These are phyloP conservation scores for Hippocampus comes DNA, from an alignment of 2,113 vertebrate species.

Conservation along the genomic window DNA sequence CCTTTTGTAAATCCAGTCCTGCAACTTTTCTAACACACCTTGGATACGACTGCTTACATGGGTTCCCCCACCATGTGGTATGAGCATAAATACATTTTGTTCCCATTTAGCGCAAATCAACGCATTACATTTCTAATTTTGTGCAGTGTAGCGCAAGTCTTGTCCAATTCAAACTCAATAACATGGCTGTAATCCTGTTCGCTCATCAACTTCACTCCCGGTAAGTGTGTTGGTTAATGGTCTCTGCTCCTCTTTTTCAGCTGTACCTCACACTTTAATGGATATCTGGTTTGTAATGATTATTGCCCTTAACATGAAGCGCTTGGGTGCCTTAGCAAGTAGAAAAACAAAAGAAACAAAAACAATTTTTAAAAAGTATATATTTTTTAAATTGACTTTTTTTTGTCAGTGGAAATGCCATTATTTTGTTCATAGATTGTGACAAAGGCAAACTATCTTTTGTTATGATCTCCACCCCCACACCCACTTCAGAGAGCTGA, in stretches of 20 bases:
- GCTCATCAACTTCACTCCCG: slow-evolving; percentile 74
- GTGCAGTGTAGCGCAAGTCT: slow-evolving; percentile 66
- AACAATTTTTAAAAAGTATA: neutral
- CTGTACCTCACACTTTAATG: slow-evolving; percentile 90
- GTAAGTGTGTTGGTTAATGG: slow-evolving; percentile 81
- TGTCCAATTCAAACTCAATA: slow-evolving; percentile 78
- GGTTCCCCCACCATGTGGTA: slow-evolving; percentile 51
- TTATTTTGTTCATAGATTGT: slow-evolving; percentile 47
- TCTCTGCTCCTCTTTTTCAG: slow-evolving; percentile 89
- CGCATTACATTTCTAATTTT: slow-evolving; percentile 64
- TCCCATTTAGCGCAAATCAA: slow-evolving; percentile 60
- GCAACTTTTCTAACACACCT: neutral
- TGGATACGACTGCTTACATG: slow-evolving; percentile 57
- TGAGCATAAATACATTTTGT: slow-evolving; percentile 59
- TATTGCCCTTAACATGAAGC: slow-evolving; percentile 79
- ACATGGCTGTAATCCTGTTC: slow-evolving; percentile 68
- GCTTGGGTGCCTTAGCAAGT: slow-evolving; percentile 74
- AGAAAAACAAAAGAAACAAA: slow-evolving; percentile 57
- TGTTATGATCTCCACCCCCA: slow-evolving; percentile 53
- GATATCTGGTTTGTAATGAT: slow-evolving; percentile 98
- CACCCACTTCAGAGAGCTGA: slow-evolving; percentile 59
- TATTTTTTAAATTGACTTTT: no score
- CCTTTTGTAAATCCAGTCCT: neutral
- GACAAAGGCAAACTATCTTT: slow-evolving; percentile 4
- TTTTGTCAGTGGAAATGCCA: slow-evolving; percentile 32